Evolutionary conservation across 1,140 invertebrate genomes (phyloP).

Genomic region (Dendrolimus kikuchii): DNA sequence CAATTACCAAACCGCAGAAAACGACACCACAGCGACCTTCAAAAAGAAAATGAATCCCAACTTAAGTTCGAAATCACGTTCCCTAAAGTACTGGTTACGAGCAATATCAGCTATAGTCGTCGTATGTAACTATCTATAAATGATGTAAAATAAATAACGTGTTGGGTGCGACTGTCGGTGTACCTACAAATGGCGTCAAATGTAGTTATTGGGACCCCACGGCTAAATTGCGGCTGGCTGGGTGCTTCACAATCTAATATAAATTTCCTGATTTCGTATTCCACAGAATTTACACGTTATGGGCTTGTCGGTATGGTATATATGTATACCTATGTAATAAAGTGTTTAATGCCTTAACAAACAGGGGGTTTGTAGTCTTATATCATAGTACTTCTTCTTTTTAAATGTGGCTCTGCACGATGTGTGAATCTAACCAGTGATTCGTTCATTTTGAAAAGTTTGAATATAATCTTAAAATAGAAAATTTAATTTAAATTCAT

Average conservation of each 20-base stretch:
- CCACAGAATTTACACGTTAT: conserved; percentile 11
- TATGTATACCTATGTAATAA: too few relatives aligned
- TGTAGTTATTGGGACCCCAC: conserved; percentile 25
- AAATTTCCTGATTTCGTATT: conserved; percentile 29
- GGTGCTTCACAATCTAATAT: conserved; percentile 28
- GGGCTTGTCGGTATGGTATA: neutral
- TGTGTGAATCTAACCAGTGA: too few relatives aligned
- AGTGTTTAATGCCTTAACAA: too few relatives aligned
- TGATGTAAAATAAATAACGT: conserved; percentile 12
- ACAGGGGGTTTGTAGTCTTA: neutral
- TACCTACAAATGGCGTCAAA: conserved; percentile 26
- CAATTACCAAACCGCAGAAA: too few relatives aligned
- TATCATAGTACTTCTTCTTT: neutral
- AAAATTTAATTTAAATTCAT: too few relatives aligned
- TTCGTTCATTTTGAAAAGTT: too few relatives aligned
- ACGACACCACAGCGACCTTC: too few relatives aligned
- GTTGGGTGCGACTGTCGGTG: conserved; percentile 1
- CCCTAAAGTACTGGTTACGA: conserved; percentile 12
- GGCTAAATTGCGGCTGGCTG: conserved; percentile 26
- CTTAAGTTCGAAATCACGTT: conserved; percentile 9
- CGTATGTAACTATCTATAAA: conserved; percentile 7
- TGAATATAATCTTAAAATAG: too few relatives aligned
- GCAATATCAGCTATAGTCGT: conserved; percentile 9
- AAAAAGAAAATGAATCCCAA: neutral
- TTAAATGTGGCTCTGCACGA: too few relatives aligned